Evolutionary conservation across 2,888 invertebrate species (phyloP), one percentile per base, ranked within the genome.

Genomic region (Thymelicus lineola): DNA sequence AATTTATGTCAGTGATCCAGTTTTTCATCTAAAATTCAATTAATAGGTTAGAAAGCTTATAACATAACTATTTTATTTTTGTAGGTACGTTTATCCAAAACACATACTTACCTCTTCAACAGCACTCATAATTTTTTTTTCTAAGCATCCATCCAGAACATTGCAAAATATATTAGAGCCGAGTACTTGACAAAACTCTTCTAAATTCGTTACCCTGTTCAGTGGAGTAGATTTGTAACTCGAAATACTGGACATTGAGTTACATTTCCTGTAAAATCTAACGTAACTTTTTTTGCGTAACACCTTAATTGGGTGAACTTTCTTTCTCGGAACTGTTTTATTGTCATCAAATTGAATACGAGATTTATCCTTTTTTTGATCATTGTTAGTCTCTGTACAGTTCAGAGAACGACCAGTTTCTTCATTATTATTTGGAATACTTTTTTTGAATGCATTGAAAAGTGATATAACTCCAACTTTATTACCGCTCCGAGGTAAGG

Each of bases 121-220:
- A 15, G 82, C 83, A 0, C 82, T 77, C 58, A 91, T 61, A 71
- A 93, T 86, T 74, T 85, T 89, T 46, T 80, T 84, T 17, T 76
- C 83, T 48, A 77, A 69, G 60, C 76, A 73, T 14, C 81, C 86
- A 74, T 90, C 86, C 75, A 89, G 82, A 20, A 88, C 82, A 70
- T 78, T 80, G 14, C 84, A 79, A 45, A 91, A 75, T 1, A 75
- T 57, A 76, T 84, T 87, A 35, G 85, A 73, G 35, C 93, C 91
- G n/a, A 93, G 71, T 36, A 82, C 80, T 82, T 84, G 79, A 42
- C 88, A 85, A 73, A 93, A 92, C n/a, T 91, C 89, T 1, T 91
- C 87, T n/a, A 89, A 71, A 75, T 81, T 87, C 0, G 74, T 77
- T 60, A 92, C 87, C 81, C 85, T 86, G 74, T 75, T 79, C 15